Evolutionary conservation across 2,888 invertebrate species (phyloP), one percentile per base, ranked within the genome.

Genomic region (Nysson spinosus): DNA sequence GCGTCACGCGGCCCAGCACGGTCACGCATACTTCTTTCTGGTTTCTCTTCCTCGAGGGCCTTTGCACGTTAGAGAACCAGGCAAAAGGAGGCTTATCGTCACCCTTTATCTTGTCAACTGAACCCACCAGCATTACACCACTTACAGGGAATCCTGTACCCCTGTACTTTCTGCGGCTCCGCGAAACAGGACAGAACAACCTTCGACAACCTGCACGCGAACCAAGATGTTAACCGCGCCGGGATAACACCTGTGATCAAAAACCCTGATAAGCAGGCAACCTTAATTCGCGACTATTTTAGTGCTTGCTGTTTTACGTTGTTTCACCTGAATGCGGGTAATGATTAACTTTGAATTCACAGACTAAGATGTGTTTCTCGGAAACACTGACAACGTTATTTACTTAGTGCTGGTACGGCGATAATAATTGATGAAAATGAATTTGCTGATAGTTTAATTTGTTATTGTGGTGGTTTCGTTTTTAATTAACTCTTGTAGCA

Each of bases 61-160:
- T n/a, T n/a, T n/a, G n/a, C n/a, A n/a, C n/a, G n/a, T n/a, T n/a
- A n/a, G n/a, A n/a, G n/a, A n/a, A n/a, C n/a, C 26, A 32, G 47
- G n/a, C 54, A 47, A 62, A 55, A 54, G 39, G 55, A 34, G 72
- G 70, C 82, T 85, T 86, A 86, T 85, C 86, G 81, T 74, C 77
- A 67, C 79, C 79, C 82, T 84, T 81, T 83, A 85, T 86, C 85
- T 84, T 84, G 85, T 85, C 85, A 84, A 83, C 80, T 77, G 73
- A 79, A 77, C 77, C 75, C 79, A 72, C 77, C 77, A 80, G 76
- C 78, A 83, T 84, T 85, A 85, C 79, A 76, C 78, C 77, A 80
- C 82, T 81, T 79, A 62, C 61, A 51, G 61, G 50, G 44, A 47
- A 20, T 51, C 47, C 3, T 17, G 5, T 17, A 16, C 17, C 7